Evolutionary conservation across 2,113 vertebrate genomes (phyloP).

Genomic region (Canis aureus): DNA sequence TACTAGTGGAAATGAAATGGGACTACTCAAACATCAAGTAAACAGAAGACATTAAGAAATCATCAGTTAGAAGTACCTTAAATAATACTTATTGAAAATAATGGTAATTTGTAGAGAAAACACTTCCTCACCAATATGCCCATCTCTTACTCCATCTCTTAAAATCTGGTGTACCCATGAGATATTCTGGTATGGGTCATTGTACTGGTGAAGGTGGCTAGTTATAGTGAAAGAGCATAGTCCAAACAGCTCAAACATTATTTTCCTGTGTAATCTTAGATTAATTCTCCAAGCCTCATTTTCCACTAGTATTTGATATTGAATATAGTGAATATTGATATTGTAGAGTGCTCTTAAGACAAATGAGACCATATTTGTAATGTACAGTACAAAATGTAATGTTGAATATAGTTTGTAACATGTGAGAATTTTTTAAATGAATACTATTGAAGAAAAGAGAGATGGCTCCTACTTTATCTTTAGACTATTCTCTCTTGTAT

Average conservation of each 20-base stretch:
- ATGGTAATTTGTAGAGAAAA: neutral
- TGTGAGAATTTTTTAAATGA: neutral
- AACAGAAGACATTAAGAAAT: neutral
- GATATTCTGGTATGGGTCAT: no score
- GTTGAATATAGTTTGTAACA: neutral
- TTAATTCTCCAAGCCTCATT: neutral
- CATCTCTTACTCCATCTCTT: neutral
- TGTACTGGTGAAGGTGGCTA: neutral
- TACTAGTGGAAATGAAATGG: neutral
- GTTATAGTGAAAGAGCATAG: accelerated
- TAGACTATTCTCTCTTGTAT: neutral
- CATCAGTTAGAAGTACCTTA: accelerated
- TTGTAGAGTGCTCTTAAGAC: neutral
- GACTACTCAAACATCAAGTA: neutral
- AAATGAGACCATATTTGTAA: neutral
- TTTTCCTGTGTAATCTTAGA: neutral
- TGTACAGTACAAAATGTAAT: neutral
- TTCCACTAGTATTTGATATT: neutral
- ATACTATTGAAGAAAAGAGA: neutral
- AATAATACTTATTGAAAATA: neutral
- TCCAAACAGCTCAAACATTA: neutral
- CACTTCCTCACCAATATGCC: neutral
- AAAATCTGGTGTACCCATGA: neutral
- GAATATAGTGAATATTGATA: no score
- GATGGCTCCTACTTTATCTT: neutral